Evolutionary conservation across 2,797 vertebrate species (phyloP).

Genomic region (Chelidonichthys spinosus): DNA sequence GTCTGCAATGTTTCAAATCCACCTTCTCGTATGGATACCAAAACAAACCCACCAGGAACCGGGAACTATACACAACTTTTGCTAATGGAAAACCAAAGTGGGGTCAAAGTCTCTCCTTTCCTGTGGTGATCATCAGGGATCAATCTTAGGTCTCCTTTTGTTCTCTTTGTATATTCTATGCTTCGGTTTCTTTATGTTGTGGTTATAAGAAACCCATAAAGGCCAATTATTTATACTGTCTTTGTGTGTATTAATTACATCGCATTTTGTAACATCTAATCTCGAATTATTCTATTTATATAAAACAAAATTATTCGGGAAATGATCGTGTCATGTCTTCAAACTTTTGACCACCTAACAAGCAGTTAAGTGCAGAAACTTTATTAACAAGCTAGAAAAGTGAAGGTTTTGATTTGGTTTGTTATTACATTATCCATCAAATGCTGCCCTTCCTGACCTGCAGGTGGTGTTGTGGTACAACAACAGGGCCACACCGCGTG

Average conservation of each 20-base stretch:
- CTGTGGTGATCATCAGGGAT: neutral
- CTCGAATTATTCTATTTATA: neutral
- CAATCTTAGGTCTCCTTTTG: neutral
- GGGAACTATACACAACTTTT: no score
- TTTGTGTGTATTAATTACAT: neutral
- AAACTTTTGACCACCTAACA: neutral
- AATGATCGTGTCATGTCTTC: neutral
- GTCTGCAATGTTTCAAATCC: no score
- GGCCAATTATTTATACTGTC: neutral
- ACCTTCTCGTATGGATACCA: no score
- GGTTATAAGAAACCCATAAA: no score
- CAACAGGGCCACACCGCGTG: constrained; percentile 91
- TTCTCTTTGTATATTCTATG: neutral
- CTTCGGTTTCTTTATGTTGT: no score
- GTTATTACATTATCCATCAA: no score
- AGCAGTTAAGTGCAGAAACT: no score
- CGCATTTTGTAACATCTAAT: neutral
- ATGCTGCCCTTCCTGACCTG: constrained; percentile 83
- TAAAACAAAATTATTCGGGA: neutral
- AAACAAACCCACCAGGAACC: no score
- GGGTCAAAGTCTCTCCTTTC: neutral
- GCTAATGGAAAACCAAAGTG: no score
- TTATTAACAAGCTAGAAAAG: neutral
- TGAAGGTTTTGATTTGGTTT: neutral
- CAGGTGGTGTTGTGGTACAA: constrained; percentile 93